Base-by-base conservation (phyloP, 2,888 invertebrate genomes). In the Acronicta aceris region DNA sequence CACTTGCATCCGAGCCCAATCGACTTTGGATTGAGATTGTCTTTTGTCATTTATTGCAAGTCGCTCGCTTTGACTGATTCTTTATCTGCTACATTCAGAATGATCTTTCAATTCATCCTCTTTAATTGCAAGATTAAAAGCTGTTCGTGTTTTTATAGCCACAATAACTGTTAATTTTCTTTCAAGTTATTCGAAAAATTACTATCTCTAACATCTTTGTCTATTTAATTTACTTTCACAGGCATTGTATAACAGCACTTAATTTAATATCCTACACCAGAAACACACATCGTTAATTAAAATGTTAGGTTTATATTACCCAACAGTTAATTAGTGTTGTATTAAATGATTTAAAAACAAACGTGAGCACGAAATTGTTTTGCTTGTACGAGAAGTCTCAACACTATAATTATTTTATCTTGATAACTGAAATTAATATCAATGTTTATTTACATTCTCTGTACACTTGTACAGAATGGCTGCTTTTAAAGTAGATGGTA, bases 11-110 rank as follows among this genome's bases (percentile, higher is more conserved):
- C 57, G 61, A 72, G 63, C 65, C 64, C 64, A 65, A 79, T 74
- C 63, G 68, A 72, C 42, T 71, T 71, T 38, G 58, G 52, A 68
- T 60, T 56, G 67, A 71, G 65, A 74, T 69, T 73, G 70, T 76
- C 73, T 63, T 74, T 78, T 64, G 62, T 70, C 61, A 70, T 66
- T 66, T 72, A 66, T 76, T 66, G 46, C 42, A 68, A 62, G 51
- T 47, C 49, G 46, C 58, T 17, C 38, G 57, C 57, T 71, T 72
- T 78, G 66, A 73, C 70, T 73, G 65, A 27, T 64, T 65, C 48
- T 48, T 72, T 65, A 61, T 59, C 60, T 59, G 12, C 25, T 50
- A 52, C 51, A 56, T 69, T 64, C 41, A 60, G 54, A 62, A 54
- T 15, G 55, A 62, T 69, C 59, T 64, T 76, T 62, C 42, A 65